Evolutionary conservation across 2,888 invertebrate genomes (phyloP), one percentile per base, ranked within the genome.

Genomic region (Gisinianus flammeolus): DNA sequence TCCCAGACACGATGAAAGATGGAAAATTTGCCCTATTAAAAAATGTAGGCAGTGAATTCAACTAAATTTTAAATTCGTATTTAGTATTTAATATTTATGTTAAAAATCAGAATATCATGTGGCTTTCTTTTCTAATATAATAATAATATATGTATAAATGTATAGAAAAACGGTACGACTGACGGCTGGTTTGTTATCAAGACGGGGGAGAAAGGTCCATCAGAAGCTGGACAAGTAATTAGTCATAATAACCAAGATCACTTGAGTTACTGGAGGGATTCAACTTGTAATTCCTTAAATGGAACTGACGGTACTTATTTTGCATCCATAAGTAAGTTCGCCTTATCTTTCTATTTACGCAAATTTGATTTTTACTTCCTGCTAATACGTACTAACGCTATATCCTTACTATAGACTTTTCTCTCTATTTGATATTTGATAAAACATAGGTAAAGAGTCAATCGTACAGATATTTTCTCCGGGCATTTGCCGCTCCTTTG

Each of bases 1-100:
- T 80, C 1, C 64, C 56, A 4, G 31, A 69, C 16, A 58, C 33
- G 2, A n/a, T 70, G 19, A 70, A 77, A 30, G 64, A 77, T 10
- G 77, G 77, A 4, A 70, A 33, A 28, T 77, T 77, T 35, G 74
- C 77, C 16, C 33, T 79, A 2, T 71, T 77, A 3, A 77, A 70
- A 70, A 77, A 58, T 52, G 77, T 77, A 64, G 24, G 10, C 5
- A 22, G n/a, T n/a, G 33, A n/a, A 8, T 16, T 30, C 28, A 67
- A 24, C 16, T 67, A n/a, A n/a, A n/a, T n/a, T n/a, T n/a, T 24
- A n/a, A 10, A 5, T 12, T 58, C 3, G 12, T 44, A 44, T 44
- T 4, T 44, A 6, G 16, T 44, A 44, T 44, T 44, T 16, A 12
- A 44, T 44, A 19, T 44, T 2, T 44, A 44, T 6, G 19, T 2